Evolutionary conservation across 2,888 invertebrate species (phyloP).

Genomic region (Timandra comae): DNA sequence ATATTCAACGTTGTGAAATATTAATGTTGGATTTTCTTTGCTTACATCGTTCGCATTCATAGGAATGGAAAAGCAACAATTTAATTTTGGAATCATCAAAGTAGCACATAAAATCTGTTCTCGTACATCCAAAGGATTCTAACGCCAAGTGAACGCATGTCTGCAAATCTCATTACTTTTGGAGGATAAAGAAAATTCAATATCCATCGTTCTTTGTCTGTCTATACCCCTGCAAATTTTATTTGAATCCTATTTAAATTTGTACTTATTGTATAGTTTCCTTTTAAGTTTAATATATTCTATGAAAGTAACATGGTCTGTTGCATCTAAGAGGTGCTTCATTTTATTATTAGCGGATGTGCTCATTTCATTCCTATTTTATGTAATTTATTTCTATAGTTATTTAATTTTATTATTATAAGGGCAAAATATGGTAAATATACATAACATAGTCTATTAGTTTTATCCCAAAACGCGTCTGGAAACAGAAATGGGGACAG

Average conservation of each 20-base stretch:
- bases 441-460: too few species aligned
- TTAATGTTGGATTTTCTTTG: too few species aligned
- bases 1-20: too few species aligned
- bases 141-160: constrained; percentile 51
- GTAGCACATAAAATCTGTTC: constrained; percentile 42
- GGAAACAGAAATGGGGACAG: too few species aligned
- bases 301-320: too few species aligned
- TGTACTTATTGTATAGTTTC: constrained; percentile 20
- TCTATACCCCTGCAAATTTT: constrained; percentile 42
- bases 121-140: constrained; percentile 35
- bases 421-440: too few species aligned
- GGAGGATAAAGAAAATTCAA: constrained; percentile 61
- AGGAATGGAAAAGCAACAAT: constrained; percentile 8
- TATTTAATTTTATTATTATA: too few species aligned
- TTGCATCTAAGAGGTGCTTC: too few species aligned
- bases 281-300: constrained; percentile 10
- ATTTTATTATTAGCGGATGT: too few species aligned
- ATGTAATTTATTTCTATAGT: too few species aligned
- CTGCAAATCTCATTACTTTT: constrained; percentile 62
- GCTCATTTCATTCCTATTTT: too few species aligned
- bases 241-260: constrained; percentile 37
- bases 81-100: constrained; percentile 44
- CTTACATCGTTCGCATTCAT: constrained; percentile 1
- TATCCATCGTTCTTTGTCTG: constrained; percentile 51
- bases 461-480: too few species aligned